phyloP scores from a whole-genome alignment of 1,140 invertebrate genomes.

The Carcinoscorpius rotundicauda region DNA sequence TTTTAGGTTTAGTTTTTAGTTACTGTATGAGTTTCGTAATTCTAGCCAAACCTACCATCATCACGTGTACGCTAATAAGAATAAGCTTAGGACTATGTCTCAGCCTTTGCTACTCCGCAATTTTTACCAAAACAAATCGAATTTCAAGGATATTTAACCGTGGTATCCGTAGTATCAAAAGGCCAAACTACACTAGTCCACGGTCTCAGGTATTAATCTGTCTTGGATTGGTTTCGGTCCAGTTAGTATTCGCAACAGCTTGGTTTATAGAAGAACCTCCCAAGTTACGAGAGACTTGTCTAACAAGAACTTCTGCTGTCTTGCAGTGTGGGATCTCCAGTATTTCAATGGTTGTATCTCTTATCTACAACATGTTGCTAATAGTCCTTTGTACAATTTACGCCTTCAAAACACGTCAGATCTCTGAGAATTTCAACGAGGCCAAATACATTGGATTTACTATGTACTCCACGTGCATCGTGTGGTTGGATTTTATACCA shows the following conservation, averaged over 20 bases:
- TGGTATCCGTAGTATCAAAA: conserved; percentile 45
- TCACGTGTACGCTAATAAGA: conserved; percentile 47
- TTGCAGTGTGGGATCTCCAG: conserved; percentile 55
- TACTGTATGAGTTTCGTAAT: conserved; percentile 49
- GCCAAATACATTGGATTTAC: conserved; percentile 56
- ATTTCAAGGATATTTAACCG: conserved; percentile 60
- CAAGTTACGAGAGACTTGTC: conserved; percentile 41
- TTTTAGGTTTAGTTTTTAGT: conserved; percentile 47
- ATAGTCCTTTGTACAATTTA: conserved; percentile 57
- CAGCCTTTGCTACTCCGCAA: conserved; percentile 56
- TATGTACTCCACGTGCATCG: conserved; percentile 62
- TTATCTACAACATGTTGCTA: conserved; percentile 62
- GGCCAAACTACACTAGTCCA: conserved; percentile 48
- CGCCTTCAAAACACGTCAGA: conserved; percentile 58
- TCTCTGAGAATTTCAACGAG: conserved; percentile 61
- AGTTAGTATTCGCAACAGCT: conserved; percentile 45
- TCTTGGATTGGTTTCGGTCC: conserved; percentile 45
- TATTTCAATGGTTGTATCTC: conserved; percentile 54
- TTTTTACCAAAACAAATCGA: conserved; percentile 63
- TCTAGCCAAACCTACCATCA: conserved; percentile 44
- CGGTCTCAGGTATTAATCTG: conserved; percentile 47
- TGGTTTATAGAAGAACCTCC: conserved; percentile 54
- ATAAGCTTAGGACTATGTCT: conserved; percentile 55
- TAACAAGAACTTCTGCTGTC: conserved; percentile 40
- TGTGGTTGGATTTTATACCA: conserved; percentile 58